Evolutionary conservation across 2,113 vertebrate species (phyloP).

Genomic region (Coptodon rendalli): DNA sequence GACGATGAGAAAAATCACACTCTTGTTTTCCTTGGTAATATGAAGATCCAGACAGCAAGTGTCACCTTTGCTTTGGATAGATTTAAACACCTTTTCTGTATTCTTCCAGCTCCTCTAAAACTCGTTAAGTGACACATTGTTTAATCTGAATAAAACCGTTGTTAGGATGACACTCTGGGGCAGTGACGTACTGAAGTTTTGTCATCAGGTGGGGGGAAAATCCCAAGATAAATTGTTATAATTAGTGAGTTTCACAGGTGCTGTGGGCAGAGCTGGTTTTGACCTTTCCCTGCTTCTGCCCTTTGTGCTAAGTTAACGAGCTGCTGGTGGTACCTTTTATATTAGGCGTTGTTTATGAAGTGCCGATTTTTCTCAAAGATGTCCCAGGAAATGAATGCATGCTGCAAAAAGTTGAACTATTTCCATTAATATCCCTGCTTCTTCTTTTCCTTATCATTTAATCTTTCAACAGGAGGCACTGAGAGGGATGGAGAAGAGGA

Average conservation of each 20-base stretch:
- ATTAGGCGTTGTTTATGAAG: neutral
- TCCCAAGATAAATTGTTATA: neutral
- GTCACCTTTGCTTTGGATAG: neutral
- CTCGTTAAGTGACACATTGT: neutral
- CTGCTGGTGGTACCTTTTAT: neutral
- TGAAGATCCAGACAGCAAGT: neutral
- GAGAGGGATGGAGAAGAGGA: slow-evolving; percentile 7
- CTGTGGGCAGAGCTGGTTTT: neutral
- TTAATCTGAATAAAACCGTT: neutral
- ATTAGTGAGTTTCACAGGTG: neutral
- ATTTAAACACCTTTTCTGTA: neutral
- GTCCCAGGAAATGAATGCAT: neutral
- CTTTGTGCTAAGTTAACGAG: neutral
- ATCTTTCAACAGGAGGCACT: slow-evolving; percentile 1
- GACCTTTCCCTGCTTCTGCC: neutral
- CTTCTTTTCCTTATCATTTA: neutral
- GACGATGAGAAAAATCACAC: neutral
- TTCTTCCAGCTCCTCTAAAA: neutral
- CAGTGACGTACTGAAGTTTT: neutral
- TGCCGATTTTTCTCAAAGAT: neutral
- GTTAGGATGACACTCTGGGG: neutral
- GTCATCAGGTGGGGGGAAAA: neutral
- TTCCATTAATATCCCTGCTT: neutral
- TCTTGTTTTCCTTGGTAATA: neutral
- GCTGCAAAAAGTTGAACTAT: neutral